These are phyloP conservation scores for Tursiops truncatus DNA, from an alignment of 2,113 vertebrate species.

Conservation along the genomic window DNA sequence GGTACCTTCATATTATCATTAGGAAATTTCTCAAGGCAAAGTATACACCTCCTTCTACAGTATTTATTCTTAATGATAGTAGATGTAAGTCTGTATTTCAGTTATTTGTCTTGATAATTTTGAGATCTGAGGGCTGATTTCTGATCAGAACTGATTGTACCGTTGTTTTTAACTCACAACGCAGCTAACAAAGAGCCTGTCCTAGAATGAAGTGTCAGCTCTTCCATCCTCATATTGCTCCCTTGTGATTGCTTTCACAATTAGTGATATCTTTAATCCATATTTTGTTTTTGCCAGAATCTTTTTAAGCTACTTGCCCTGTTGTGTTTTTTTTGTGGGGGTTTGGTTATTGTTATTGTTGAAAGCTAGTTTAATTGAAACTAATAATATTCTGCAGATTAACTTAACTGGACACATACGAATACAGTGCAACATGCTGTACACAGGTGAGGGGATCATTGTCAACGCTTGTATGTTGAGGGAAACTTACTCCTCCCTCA, in stretches of 20 bases:
- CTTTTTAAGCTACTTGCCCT: neutral
- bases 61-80: neutral
- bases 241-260: neutral
- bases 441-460: neutral
- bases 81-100: neutral
- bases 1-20: neutral
- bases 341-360: neutral
- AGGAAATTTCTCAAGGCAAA: slow-evolving; percentile 45
- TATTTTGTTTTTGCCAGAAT: slow-evolving; percentile 2
- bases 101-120: neutral
- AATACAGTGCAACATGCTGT: neutral
- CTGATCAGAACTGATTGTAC: neutral
- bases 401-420: neutral
- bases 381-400: neutral
- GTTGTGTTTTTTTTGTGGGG: neutral
- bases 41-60: neutral
- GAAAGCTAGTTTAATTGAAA: neutral
- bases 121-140: neutral
- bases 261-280: neutral
- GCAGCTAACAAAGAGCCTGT: neutral
- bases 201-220: neutral
- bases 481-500: neutral
- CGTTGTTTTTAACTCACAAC: neutral
- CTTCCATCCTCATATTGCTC: neutral
- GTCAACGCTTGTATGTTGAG: neutral